Conservation (phyloP, 1,140 invertebrate species). For the Apis florea region DNA sequence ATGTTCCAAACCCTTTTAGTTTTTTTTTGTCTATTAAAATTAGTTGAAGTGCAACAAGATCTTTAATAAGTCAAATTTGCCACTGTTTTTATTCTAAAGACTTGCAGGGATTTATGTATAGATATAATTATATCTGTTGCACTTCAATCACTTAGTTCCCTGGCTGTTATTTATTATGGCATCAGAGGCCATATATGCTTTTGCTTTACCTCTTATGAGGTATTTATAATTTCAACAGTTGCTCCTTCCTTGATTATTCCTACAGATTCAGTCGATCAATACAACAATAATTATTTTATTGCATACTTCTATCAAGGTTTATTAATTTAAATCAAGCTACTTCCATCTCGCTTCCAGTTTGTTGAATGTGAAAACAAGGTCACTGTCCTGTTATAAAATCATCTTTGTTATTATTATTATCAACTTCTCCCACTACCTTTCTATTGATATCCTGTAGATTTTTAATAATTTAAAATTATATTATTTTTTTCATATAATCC, state of each 20-base stretch:
- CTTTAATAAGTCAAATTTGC: background rate
- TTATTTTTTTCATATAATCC: slow-evolving; percentile 17
- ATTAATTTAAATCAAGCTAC: slow-evolving; percentile 70
- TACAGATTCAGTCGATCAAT: slow-evolving; percentile 50
- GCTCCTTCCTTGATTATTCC: slow-evolving; percentile 56
- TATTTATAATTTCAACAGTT: slow-evolving; percentile 67
- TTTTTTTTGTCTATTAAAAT: slow-evolving; percentile 61
- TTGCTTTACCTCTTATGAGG: slow-evolving; percentile 69
- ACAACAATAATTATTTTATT: slow-evolving; percentile 59
- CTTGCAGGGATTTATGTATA: background rate
- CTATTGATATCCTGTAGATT: slow-evolving; percentile 55
- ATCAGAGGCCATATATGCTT: slow-evolving; percentile 65
- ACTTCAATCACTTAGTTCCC: slow-evolving; percentile 65
- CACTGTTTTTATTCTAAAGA: background rate
- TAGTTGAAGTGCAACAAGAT: slow-evolving; percentile 71
- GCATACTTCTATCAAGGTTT: slow-evolving; percentile 64
- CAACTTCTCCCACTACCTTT: slow-evolving; percentile 34
- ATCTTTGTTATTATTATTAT: slow-evolving; percentile 46
- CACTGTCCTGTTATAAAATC: slow-evolving; percentile 60
- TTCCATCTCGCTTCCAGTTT: slow-evolving; percentile 77
- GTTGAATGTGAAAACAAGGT: slow-evolving; percentile 77
- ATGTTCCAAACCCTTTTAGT: slow-evolving; percentile 64
- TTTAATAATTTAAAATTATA: slow-evolving; percentile 53
- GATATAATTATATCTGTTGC: slow-evolving; percentile 55
- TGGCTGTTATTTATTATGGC: slow-evolving; percentile 69